phyloP scores from a whole-genome alignment of 2,888 invertebrate genomes.

The Cheiracanthium punctorium region DNA sequence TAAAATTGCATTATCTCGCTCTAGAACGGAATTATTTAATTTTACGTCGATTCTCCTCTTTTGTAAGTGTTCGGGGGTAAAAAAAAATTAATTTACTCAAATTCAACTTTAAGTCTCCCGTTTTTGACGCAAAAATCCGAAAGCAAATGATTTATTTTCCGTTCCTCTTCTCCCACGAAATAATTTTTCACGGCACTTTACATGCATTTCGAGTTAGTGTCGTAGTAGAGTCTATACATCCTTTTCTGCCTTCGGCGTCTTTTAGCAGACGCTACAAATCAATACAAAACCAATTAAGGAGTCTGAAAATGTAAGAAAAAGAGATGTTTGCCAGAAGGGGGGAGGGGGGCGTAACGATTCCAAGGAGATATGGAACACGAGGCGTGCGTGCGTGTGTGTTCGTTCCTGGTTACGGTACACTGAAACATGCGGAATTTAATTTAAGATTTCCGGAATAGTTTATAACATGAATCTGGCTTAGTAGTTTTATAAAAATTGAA shows the following conservation, averaged over 20 bases:
- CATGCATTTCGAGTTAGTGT: not conserved
- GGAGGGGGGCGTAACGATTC: not conserved
- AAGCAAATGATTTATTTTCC: not conserved
- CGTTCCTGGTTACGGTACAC: not conserved
- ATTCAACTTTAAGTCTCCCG: not conserved
- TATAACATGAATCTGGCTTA: no score
- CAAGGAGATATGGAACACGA: not conserved
- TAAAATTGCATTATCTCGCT: no score
- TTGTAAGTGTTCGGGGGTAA: no score
- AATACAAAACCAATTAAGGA: slow-evolving; percentile 69
- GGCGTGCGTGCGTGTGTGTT: no score
- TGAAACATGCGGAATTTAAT: no score
- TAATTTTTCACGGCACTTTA: not conserved
- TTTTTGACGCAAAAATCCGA: not conserved
- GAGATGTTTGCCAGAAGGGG: slow-evolving; percentile 18
- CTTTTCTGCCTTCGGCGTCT: slow-evolving; percentile 53
- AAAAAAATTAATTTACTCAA: not conserved
- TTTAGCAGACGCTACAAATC: slow-evolving; percentile 67
- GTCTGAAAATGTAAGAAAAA: slow-evolving; percentile 37
- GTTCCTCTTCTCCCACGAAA: not conserved
- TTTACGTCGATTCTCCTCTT: no score
- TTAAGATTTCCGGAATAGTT: no score
- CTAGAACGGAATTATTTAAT: no score
- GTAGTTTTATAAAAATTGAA: no score
- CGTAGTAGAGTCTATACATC: not conserved